Conservation (phyloP, 2,888 invertebrate species). For the Rhyacophila evoluta region DNA sequence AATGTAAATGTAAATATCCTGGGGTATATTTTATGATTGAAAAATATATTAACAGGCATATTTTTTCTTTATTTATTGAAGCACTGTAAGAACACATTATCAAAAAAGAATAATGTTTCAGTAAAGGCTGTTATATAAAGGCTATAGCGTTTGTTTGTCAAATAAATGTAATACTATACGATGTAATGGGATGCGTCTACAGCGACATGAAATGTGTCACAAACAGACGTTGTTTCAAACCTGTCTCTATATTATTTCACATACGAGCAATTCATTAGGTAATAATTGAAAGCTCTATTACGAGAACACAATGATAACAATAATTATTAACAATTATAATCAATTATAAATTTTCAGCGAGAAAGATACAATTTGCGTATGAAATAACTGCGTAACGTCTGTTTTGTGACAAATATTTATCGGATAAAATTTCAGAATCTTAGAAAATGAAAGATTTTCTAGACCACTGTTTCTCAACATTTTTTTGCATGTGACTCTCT, state of each 20-base stretch:
- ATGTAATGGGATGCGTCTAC: background rate
- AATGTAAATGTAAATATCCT: too few relatives aligned
- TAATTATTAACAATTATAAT: too few relatives aligned
- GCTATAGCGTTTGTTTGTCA: slow-evolving; percentile 1
- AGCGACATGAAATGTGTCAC: slow-evolving; percentile 16
- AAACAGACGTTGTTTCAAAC: background rate
- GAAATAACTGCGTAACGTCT: too few relatives aligned
- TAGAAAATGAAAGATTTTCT: too few relatives aligned
- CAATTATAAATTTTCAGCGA: too few relatives aligned
- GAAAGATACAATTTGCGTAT: too few relatives aligned
- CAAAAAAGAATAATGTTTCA: background rate
- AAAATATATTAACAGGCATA: too few relatives aligned
- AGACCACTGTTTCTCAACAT: too few relatives aligned
- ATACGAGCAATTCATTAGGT: slow-evolving; percentile 4
- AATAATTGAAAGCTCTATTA: slow-evolving; percentile 3
- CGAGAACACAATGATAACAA: background rate
- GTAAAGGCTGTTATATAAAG: background rate
- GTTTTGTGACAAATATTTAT: too few relatives aligned
- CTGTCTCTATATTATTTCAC: background rate
- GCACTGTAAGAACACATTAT: background rate
- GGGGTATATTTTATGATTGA: too few relatives aligned
- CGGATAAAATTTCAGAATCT: too few relatives aligned
- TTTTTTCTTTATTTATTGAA: background rate
- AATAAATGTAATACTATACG: slow-evolving; percentile 2
- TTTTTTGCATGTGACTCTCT: too few relatives aligned